Conservation (phyloP, 2,888 invertebrate genomes). For the Miltochrista miniata region DNA sequence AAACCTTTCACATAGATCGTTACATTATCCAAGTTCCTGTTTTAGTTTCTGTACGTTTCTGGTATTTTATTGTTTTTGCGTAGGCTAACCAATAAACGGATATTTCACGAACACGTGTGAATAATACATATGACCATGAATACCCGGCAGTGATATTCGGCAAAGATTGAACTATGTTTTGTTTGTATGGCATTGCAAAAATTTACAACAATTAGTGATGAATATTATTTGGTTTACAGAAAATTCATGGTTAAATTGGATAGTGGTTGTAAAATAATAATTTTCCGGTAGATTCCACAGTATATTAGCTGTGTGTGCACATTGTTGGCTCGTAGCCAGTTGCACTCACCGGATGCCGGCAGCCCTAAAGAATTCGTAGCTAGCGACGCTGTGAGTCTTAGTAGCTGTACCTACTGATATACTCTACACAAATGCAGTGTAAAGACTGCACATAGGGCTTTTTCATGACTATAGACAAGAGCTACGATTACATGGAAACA, state of each 20-base stretch:
- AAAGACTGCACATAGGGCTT: no score
- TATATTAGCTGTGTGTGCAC: slow-evolving; percentile 59
- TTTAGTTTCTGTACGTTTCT: slow-evolving; percentile 15
- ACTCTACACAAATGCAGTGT: not conserved
- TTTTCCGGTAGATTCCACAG: slow-evolving; percentile 59
- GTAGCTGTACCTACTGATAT: not conserved
- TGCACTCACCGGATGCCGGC: slow-evolving; percentile 68
- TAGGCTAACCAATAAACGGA: slow-evolving; percentile 18
- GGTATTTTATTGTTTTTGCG: slow-evolving; percentile 18
- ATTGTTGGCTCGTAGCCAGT: slow-evolving; percentile 62
- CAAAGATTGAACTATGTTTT: slow-evolving; percentile 16
- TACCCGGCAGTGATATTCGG: slow-evolving; percentile 9
- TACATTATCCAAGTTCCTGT: slow-evolving; percentile 6
- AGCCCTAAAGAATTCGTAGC: slow-evolving; percentile 46
- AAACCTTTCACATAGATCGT: slow-evolving; percentile 8
- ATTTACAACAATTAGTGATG: slow-evolving; percentile 38
- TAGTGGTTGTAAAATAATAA: slow-evolving; percentile 49
- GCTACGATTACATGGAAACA: no score
- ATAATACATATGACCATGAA: slow-evolving; percentile 24
- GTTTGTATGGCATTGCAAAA: slow-evolving; percentile 39
- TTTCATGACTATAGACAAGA: no score
- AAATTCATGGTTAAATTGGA: slow-evolving; percentile 45
- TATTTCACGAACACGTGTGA: slow-evolving; percentile 15
- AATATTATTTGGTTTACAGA: slow-evolving; percentile 38
- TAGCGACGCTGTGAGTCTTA: not conserved